A percentile compares a stretch with the other conserved stretches of the same genome.
Conservation (phyloP, 1,140 invertebrate species). For the Platorchestia sp. region DNA sequence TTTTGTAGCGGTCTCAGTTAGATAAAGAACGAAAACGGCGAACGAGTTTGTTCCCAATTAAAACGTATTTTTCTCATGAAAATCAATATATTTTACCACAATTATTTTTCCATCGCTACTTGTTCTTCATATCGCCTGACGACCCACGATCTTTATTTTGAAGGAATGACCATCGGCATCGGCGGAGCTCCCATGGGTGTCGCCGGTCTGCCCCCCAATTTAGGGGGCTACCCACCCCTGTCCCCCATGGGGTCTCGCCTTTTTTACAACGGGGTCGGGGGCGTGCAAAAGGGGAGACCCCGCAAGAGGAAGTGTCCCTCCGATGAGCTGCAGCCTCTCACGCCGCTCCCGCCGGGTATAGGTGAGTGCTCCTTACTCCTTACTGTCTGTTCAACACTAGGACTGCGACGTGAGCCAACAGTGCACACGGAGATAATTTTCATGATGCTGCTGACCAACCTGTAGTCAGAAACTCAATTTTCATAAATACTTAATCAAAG, state of each 20-base stretch:
- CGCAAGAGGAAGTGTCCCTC: conserved; percentile 63
- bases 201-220: conserved; percentile 55
- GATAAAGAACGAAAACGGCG: neutral
- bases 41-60: neutral
- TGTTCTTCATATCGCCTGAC: no score
- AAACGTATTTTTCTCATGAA: neutral
- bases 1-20: neutral
- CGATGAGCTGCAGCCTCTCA: conserved; percentile 62
- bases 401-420: no score
- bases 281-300: conserved; percentile 65
- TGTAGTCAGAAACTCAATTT: no score
- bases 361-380: conserved; percentile 52
- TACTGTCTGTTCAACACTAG: no score
- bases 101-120: no score
- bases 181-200: conserved; percentile 66
- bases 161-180: conserved; percentile 41
- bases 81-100: no score
- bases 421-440: no score
- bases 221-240: conserved; percentile 63
- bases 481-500: no score
- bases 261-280: conserved; percentile 66
- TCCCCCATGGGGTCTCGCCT: conserved; percentile 63
- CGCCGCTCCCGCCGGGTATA: conserved; percentile 62
- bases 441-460: no score
- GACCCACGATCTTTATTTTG: neutral